Conservation (phyloP, 2,888 invertebrate genomes). For the Acleris sparsana region DNA sequence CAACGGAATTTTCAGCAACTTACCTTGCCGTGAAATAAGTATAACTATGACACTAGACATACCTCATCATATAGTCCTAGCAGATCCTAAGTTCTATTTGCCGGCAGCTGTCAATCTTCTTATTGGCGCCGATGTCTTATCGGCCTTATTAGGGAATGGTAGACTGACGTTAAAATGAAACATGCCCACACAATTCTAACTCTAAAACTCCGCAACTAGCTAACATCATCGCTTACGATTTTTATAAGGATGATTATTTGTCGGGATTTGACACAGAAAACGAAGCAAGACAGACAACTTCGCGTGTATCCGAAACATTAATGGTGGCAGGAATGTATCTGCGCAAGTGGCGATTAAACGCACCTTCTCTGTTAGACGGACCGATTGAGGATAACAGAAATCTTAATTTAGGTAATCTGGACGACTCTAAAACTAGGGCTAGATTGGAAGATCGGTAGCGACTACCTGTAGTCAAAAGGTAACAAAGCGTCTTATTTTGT, state of each 20-base stretch:
- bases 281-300: background rate
- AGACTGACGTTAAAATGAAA: too few species aligned
- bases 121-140: too few species aligned
- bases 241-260: conserved; percentile 44
- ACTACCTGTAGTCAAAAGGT: conserved; percentile 25
- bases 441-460: conserved; percentile 36
- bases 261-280: conserved; percentile 12
- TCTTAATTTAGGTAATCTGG: too few species aligned
- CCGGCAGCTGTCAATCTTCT: too few species aligned
- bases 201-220: conserved; percentile 31
- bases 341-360: conserved; percentile 13
- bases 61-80: too few species aligned
- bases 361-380: background rate
- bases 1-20: too few species aligned
- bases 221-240: conserved; percentile 41
- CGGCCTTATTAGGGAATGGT: too few species aligned
- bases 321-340: conserved; percentile 9
- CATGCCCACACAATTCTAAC: too few species aligned
- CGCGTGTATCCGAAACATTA: conserved; percentile 5
- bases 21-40: too few species aligned
- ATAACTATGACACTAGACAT: too few species aligned
- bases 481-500: conserved; percentile 1
- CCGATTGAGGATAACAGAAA: too few species aligned
- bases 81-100: too few species aligned
- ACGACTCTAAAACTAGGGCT: background rate